Percentiles rank a stretch among this genome's conserved stretches.
Conservation (phyloP, 2,888 invertebrate genomes). For the Notodonta ziczac region DNA sequence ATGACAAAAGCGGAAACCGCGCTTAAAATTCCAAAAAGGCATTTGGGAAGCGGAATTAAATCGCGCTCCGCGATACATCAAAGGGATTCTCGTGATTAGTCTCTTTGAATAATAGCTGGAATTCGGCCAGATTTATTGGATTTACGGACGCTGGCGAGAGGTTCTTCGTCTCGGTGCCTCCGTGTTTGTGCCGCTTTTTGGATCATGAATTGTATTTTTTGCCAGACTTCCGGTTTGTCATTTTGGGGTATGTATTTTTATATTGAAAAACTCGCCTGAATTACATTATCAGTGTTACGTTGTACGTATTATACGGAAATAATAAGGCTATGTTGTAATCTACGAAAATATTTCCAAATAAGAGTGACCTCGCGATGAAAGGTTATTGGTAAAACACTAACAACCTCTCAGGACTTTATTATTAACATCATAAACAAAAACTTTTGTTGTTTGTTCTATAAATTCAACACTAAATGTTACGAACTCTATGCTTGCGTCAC, state of each 20-base stretch:
- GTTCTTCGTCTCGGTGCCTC: not conserved
- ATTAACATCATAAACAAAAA: too few relatives aligned
- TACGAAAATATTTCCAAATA: too few relatives aligned
- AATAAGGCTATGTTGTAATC: too few relatives aligned
- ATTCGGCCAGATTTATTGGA: constrained; percentile 29
- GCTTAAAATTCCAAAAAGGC: constrained; percentile 29
- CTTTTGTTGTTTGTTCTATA: too few relatives aligned
- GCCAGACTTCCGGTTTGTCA: too few relatives aligned
- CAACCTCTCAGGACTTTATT: too few relatives aligned
- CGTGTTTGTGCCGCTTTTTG: not conserved
- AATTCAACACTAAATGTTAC: too few relatives aligned
- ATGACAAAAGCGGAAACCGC: constrained; percentile 20
- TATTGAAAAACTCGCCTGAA: not conserved
- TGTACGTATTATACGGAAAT: too few relatives aligned
- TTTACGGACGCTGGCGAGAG: constrained; percentile 14
- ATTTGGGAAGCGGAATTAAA: constrained; percentile 34
- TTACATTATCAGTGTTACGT: too few relatives aligned
- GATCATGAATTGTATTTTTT: not conserved
- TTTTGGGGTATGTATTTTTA: not conserved
- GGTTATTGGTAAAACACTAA: too few relatives aligned
- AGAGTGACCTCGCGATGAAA: too few relatives aligned
- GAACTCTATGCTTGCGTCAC: too few relatives aligned
- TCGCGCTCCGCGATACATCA: constrained; percentile 30
- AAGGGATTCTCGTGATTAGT: constrained; percentile 39
- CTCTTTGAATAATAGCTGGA: constrained; percentile 32